Conservation (phyloP, 37 sponge, comb jelly and placozoan genomes). For the Agelas oroides region DNA sequence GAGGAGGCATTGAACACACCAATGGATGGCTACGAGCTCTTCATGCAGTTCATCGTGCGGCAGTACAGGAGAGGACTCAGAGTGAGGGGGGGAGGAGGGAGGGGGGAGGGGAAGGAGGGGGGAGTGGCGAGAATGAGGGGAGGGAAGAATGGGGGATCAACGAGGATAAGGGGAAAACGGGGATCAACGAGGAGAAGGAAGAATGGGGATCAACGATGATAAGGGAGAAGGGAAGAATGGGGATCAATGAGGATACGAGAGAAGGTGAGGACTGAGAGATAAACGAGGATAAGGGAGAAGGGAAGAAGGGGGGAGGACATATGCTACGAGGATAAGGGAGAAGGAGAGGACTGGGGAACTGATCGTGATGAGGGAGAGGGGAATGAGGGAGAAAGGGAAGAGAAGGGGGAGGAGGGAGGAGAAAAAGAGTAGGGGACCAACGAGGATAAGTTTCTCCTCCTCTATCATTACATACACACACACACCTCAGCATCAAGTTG, state of each 20-base stretch:
- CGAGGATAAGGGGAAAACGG: too few relatives aligned
- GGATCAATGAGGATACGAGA: too few relatives aligned
- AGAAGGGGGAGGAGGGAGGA: too few relatives aligned
- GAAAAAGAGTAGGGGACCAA: too few relatives aligned
- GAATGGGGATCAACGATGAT: too few relatives aligned
- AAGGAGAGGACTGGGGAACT: background rate
- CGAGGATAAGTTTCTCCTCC: too few relatives aligned
- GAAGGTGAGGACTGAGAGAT: constrained; percentile 58
- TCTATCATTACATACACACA: too few relatives aligned
- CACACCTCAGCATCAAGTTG: constrained; percentile 25
- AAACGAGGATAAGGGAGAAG: background rate
- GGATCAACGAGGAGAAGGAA: too few relatives aligned
- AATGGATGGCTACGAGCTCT: constrained; percentile 50
- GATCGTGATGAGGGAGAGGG: background rate
- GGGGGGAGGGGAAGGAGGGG: background rate
- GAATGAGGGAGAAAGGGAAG: too few relatives aligned
- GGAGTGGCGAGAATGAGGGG: background rate
- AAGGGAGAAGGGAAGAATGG: too few relatives aligned
- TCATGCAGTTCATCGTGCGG: constrained; percentile 52
- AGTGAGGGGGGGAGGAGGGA: constrained; percentile 14
- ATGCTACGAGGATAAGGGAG: constrained; percentile 14
- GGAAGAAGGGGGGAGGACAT: constrained; percentile 60
- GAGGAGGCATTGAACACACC: constrained; percentile 22
- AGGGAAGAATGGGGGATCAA: too few relatives aligned
- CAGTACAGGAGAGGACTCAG: constrained; percentile 65